These are phyloP conservation scores for Podarcis lilfordi DNA, from an alignment of 2,797 vertebrate species.

Conservation along the genomic window DNA sequence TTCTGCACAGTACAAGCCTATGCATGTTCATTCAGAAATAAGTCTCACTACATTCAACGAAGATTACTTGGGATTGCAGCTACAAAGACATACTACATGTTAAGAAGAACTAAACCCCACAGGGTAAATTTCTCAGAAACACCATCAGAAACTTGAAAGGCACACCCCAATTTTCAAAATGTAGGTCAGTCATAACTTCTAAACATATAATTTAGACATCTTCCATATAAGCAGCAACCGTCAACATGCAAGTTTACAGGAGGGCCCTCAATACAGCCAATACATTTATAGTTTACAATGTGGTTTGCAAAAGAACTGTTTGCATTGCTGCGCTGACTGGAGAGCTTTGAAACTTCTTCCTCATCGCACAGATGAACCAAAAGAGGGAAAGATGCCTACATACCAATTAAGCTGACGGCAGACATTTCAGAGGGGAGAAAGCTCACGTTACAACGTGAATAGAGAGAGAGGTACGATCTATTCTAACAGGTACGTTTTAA, in stretches of 20 bases:
- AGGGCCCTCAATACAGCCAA: neutral
- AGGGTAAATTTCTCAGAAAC: neutral
- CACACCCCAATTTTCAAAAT: neutral
- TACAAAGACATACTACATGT: neutral
- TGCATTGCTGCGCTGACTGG: neutral
- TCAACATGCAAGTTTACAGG: neutral
- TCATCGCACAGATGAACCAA: neutral
- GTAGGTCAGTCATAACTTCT: neutral
- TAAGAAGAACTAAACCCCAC: neutral
- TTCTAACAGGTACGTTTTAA: neutral
- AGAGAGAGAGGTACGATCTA: no score
- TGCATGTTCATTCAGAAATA: neutral
- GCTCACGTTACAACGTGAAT: neutral
- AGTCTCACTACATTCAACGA: neutral
- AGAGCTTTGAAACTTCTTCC: neutral
- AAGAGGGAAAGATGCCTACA: neutral
- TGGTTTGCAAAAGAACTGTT: neutral
- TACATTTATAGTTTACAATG: no score
- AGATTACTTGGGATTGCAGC: neutral
- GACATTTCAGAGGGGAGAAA: neutral
- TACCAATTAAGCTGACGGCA: neutral
- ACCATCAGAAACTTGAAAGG: neutral
- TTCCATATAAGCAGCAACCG: neutral
- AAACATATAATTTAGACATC: neutral
- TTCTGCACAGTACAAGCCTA: neutral